Conservation (phyloP, 1,140 invertebrate genomes). For the Daktulosphaira vitifoliae region DNA sequence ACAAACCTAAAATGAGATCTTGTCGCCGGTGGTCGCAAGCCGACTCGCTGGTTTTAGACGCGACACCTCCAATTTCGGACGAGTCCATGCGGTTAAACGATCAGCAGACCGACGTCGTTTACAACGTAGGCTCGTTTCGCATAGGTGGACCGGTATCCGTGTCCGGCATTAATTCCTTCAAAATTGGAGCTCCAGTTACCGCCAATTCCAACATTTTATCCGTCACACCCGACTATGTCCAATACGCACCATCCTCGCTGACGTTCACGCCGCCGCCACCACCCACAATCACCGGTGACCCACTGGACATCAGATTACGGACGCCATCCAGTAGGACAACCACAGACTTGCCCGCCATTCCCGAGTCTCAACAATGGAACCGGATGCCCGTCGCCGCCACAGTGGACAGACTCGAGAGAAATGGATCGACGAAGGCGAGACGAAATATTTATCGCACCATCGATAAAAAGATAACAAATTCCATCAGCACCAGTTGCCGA, state of each 20-base stretch:
- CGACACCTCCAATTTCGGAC: too few species aligned
- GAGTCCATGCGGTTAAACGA: too few species aligned
- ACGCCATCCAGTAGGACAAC: neutral
- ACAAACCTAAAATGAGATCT: slow-evolving; percentile 38
- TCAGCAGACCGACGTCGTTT: slow-evolving; percentile 40
- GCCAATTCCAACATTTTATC: slow-evolving; percentile 17
- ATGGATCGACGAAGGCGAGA: slow-evolving; percentile 2
- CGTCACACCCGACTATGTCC: neutral
- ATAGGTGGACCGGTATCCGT: slow-evolving; percentile 35
- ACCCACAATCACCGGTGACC: neutral
- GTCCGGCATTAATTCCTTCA: too few species aligned
- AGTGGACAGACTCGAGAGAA: neutral
- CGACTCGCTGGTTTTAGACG: slow-evolving; percentile 34
- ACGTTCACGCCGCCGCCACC: neutral
- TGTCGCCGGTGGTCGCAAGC: slow-evolving; percentile 40
- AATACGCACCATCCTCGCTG: neutral
- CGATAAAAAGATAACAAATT: slow-evolving; percentile 34
- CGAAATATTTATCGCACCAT: slow-evolving; percentile 8
- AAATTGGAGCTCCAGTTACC: neutral
- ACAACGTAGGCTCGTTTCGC: neutral
- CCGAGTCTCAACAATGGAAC: slow-evolving; percentile 13
- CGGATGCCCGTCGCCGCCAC: neutral
- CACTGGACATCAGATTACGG: neutral
- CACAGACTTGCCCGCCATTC: slow-evolving; percentile 12
- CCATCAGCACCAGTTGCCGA: neutral